Conservation (phyloP, 2,797 vertebrate genomes). For the Macropus fuliginosus region DNA sequence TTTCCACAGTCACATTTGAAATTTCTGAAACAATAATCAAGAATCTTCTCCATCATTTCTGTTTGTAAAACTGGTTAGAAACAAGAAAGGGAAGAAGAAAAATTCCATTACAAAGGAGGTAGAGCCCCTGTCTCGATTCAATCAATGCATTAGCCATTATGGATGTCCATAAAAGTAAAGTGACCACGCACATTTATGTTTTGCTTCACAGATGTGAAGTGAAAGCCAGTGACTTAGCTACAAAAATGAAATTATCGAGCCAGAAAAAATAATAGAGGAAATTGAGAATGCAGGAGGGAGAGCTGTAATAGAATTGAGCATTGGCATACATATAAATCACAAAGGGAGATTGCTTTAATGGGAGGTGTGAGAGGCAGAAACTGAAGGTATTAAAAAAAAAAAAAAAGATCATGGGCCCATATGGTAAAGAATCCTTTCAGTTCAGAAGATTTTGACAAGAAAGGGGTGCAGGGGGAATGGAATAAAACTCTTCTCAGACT, state of each 20-base stretch:
- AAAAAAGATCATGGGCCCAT: conserved; percentile 50
- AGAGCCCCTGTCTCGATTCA: conserved; percentile 25
- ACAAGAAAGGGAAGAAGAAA: conserved; percentile 4
- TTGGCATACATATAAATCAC: conserved; percentile 74
- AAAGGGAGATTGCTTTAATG: conserved; percentile 74
- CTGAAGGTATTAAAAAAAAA: conserved; percentile 62
- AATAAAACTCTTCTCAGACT: conserved; percentile 21
- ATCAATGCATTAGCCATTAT: conserved; percentile 62
- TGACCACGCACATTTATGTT: conserved; percentile 53
- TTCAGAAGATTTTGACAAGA: conserved; percentile 65
- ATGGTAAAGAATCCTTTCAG: conserved; percentile 45
- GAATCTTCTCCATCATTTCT: conserved; percentile 27
- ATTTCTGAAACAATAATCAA: conserved; percentile 30
- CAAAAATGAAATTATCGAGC: conserved; percentile 69
- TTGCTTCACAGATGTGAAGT: conserved; percentile 75
- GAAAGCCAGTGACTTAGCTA: conserved; percentile 71
- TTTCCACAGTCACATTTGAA: conserved; percentile 56
- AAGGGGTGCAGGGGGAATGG: conserved; percentile 41
- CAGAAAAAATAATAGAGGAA: conserved; percentile 72
- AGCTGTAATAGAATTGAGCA: conserved; percentile 67
- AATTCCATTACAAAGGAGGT: conserved; percentile 34
- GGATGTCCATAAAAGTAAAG: conserved; percentile 72
- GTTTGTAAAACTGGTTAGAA: conserved; percentile 41
- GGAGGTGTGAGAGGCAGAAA: conserved; percentile 66
- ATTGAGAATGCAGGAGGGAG: conserved; percentile 65